phyloP scores from a whole-genome alignment of 35 echinoderm and acorn worm genomes.

The Acanthaster planci region DNA sequence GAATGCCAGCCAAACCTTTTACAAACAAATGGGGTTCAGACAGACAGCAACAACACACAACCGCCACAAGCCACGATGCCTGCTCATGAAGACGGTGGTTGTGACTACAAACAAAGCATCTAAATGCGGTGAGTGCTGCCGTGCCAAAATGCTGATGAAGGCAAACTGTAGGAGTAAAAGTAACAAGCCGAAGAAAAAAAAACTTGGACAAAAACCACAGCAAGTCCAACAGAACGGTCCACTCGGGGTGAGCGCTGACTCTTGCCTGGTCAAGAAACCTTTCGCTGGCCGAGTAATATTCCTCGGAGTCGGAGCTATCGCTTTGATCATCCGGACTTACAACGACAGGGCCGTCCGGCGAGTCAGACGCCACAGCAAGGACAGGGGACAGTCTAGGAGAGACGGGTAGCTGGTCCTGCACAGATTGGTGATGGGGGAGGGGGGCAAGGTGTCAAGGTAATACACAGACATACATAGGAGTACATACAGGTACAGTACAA shows the following conservation, averaged over 20 bases:
- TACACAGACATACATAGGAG: neutral
- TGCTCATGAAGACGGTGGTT: too few relatives aligned
- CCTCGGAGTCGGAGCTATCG: constrained; percentile 10
- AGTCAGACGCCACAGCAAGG: neutral
- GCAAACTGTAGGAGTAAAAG: neutral
- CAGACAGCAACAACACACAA: too few relatives aligned
- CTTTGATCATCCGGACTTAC: neutral
- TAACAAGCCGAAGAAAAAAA: neutral
- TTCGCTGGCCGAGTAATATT: constrained; percentile 3
- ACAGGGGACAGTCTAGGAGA: neutral
- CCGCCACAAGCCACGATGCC: too few relatives aligned
- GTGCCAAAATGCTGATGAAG: too few relatives aligned
- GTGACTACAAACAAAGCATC: too few relatives aligned
- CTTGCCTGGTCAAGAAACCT: constrained; percentile 10
- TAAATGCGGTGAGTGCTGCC: too few relatives aligned
- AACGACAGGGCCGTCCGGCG: neutral
- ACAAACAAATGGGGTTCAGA: too few relatives aligned
- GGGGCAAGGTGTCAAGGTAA: neutral
- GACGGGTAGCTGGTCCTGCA: neutral
- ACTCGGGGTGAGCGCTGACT: neutral
- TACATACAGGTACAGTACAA: neutral
- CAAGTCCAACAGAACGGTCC: neutral
- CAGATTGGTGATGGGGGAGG: neutral
- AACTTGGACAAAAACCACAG: neutral
- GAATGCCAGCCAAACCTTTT: too few relatives aligned